Base-by-base conservation (phyloP, 2,113 vertebrate species). In the Dromiciops gliroides region DNA sequence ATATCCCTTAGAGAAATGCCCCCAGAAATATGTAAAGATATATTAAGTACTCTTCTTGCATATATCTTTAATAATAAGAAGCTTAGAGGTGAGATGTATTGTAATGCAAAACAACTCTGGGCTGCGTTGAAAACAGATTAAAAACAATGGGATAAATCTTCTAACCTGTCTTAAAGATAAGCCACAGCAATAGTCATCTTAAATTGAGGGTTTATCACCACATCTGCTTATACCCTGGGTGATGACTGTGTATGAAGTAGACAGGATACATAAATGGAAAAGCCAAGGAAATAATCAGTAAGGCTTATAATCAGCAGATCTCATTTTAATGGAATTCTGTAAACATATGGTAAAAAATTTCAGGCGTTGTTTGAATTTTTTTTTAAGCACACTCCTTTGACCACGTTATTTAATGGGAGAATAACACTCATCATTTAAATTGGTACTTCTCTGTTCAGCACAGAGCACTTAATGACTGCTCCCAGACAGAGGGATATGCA, bases 171-270 rank as follows among this genome's bases (percentile, higher is more conserved):
- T 95, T 94, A 96, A 50, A 97, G 88, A 90, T 97, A 97, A 97
- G 92, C 23, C 56, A 16, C 28, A 1, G n/a, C 67, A 94, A 96
- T 26, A 89, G 91, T 93, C 92, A 95, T 90, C 95, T 97, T 94
- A 95, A 97, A 97, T 92, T 75, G 96, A 94, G 47, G 51, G 31
- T 98, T 97, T 98, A 96, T 97, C 89, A 97, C 48, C 89, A 7
- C 60, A 97, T 97, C 95, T 97, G 91, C 47, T 96, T 95, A 92
- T 91, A 95, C 44, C 28, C n/a, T 92, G 51, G 93, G 88, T 83
- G 94, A 96, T 94, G 91, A 92, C 11, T 23, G 92, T 93, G 89
- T 97, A 92, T 93, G 92, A 96, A 90, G 93, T 91, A 96, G 92
- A 97, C 94, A 97, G 31, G 28, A 44, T 97, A 93, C 95, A 94